phyloP scores from a whole-genome alignment of 2,113 vertebrate species.

The Ctenodactylus gundi region DNA sequence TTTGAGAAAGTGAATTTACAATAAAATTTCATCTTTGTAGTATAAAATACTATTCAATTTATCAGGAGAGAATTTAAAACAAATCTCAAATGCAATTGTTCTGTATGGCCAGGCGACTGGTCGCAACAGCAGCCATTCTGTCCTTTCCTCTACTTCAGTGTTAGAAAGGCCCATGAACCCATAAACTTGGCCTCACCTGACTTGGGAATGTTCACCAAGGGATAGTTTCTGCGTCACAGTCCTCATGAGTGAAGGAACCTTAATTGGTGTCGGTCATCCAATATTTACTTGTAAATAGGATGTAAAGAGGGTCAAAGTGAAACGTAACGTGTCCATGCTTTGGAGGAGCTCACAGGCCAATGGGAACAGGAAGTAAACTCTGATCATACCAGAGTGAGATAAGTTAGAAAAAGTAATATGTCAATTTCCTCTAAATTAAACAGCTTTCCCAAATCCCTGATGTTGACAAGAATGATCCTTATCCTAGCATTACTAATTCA shows the following conservation, averaged over 20 bases:
- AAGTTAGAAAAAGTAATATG: background rate
- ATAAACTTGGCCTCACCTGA: background rate
- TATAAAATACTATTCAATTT: slow-evolving; percentile 61
- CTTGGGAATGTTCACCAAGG: background rate
- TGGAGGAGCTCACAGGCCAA: background rate
- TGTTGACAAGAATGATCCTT: background rate
- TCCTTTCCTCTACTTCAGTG: background rate
- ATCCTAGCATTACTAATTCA: background rate
- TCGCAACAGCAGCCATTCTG: background rate
- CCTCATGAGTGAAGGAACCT: background rate
- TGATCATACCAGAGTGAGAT: background rate
- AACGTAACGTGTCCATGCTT: background rate
- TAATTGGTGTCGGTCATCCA: background rate
- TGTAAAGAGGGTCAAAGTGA: background rate
- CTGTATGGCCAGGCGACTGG: background rate
- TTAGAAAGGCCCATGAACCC: background rate
- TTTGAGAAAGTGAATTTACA: slow-evolving; percentile 73
- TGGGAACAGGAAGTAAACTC: background rate
- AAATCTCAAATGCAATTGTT: slow-evolving; percentile 54
- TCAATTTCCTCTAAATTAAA: background rate
- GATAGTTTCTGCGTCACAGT: too few species aligned
- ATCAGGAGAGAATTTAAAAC: background rate
- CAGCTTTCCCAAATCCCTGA: background rate
- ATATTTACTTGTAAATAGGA: background rate
- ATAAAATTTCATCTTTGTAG: slow-evolving; percentile 68